These are phyloP conservation scores for Apotomis betuletana DNA, from an alignment of 2,888 invertebrate genomes.

Conservation along the genomic window DNA sequence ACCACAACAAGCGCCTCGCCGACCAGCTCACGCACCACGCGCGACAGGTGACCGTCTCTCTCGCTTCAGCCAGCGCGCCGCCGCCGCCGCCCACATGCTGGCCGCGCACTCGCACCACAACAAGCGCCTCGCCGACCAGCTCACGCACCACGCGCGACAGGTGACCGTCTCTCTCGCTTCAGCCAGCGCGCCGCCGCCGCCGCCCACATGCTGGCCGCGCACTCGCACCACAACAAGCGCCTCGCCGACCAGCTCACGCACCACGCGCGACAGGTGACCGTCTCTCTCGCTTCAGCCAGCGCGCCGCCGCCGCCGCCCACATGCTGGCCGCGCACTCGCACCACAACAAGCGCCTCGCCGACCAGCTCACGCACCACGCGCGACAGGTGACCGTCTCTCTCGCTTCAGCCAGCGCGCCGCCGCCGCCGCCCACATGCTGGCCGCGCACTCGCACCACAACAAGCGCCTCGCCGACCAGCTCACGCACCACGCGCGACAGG, in stretches of 20 bases:
- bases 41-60: background rate
- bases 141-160: background rate
- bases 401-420: no score
- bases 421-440: background rate
- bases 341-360: conserved; percentile 90
- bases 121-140: conserved; percentile 7
- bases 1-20: conserved; percentile 86
- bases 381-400: no score
- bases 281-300: conserved; percentile 86
- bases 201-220: conserved; percentile 59
- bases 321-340: conserved; percentile 53
- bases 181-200: no score
- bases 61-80: background rate
- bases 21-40: conserved; percentile 2
- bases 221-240: conserved; percentile 86
- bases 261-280: background rate
- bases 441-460: background rate
- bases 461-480: conserved; percentile 7
- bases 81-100: background rate
- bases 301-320: conserved; percentile 94
- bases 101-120: background rate
- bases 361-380: conserved; percentile 1
- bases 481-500: background rate
- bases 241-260: conserved; percentile 1
- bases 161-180: no score